These are phyloP conservation scores for Spodoptera picta DNA, from an alignment of 2,888 invertebrate genomes.

Conservation along the genomic window DNA sequence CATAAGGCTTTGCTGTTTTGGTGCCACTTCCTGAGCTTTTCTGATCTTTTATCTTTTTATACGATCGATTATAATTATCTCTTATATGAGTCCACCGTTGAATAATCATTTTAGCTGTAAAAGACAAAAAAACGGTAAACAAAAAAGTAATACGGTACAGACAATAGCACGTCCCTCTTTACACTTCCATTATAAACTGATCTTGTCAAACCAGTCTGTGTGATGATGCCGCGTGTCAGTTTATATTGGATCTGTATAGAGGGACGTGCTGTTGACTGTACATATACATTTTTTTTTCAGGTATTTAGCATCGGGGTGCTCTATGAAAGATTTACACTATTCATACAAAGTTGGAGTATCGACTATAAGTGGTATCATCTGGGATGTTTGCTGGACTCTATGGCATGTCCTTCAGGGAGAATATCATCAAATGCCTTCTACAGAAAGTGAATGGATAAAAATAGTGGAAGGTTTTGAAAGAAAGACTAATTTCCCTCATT, in stretches of 20 bases:
- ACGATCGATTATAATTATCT: conserved; percentile 57
- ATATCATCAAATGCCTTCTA: conserved; percentile 29
- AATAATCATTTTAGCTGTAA: conserved; percentile 44
- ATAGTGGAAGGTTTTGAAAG: conserved; percentile 50
- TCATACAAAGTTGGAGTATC: conserved; percentile 54
- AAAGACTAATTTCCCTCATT: conserved; percentile 48
- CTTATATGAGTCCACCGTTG: conserved; percentile 55
- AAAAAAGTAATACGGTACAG: no score
- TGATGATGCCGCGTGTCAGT: no score
- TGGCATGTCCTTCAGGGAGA: conserved; percentile 51
- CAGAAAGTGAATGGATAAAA: conserved; percentile 44
- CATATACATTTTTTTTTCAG: no score
- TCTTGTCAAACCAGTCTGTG: no score
- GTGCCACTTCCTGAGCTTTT: conserved; percentile 35
- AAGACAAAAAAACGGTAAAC: conserved; percentile 5
- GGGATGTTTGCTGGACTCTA: conserved; percentile 48
- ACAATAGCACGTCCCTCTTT: no score
- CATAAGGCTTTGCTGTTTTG: conserved; percentile 53
- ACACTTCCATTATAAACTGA: no score
- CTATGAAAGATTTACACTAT: conserved; percentile 53
- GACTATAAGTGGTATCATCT: conserved; percentile 55
- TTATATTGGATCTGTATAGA: no score
- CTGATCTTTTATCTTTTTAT: conserved; percentile 47
- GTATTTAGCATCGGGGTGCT: conserved; percentile 38
- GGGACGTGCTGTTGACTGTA: no score